Conservation (phyloP, 2,113 vertebrate genomes). For the Dromas ardeola region DNA sequence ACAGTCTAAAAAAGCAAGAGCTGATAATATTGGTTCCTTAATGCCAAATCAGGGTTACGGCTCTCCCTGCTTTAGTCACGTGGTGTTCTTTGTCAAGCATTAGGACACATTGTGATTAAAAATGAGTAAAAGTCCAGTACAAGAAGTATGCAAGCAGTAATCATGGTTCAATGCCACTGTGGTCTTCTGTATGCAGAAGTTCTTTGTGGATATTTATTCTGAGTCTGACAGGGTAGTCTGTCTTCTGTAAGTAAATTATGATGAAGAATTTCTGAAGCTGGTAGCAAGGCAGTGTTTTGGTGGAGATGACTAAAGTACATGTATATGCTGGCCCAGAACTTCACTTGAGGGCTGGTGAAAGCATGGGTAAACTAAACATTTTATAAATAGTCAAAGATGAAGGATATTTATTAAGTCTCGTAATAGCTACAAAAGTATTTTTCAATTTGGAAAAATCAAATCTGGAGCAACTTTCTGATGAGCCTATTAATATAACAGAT, state of each 20-base stretch:
- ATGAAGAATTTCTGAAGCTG: background rate
- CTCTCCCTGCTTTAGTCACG: background rate
- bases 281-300: background rate
- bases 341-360: background rate
- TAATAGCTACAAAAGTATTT: background rate
- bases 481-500: background rate
- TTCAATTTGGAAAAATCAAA: background rate
- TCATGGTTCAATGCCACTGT: background rate
- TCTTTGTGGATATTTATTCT: background rate
- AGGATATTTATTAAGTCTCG: background rate
- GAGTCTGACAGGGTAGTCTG: background rate
- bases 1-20: background rate
- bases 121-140: background rate
- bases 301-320: background rate
- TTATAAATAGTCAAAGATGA: background rate
- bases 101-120: background rate
- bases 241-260: background rate
- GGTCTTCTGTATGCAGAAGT: background rate
- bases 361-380: background rate
- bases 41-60: background rate
- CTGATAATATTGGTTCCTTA: background rate
- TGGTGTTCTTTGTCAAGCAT: background rate
- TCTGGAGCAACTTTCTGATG: background rate
- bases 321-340: background rate
- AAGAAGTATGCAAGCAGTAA: background rate